phyloP scores from a whole-genome alignment of 2,888 invertebrate species.

The Ennomos erosarius region DNA sequence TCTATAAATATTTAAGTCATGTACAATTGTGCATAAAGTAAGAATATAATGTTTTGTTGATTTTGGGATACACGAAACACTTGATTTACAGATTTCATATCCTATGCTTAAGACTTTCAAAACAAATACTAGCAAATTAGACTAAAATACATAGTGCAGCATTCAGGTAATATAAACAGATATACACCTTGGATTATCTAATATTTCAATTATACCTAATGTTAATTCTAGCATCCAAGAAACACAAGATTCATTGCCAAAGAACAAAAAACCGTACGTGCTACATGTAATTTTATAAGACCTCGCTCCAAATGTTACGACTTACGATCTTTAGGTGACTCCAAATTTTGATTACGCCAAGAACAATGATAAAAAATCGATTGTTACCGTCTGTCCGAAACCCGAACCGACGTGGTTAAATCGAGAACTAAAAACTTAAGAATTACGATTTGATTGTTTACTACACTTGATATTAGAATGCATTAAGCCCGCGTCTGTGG shows the following conservation, averaged over 20 bases:
- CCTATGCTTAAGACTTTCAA: too few species aligned
- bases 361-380: slow-evolving; percentile 48
- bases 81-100: too few species aligned
- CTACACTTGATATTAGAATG: background rate
- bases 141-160: too few species aligned
- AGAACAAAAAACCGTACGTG: slow-evolving; percentile 37
- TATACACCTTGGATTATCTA: too few species aligned
- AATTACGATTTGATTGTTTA: background rate
- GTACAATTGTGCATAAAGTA: too few species aligned
- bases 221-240: slow-evolving; percentile 23
- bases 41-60: too few species aligned
- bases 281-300: slow-evolving; percentile 36
- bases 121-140: too few species aligned
- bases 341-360: slow-evolving; percentile 55
- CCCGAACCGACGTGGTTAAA: slow-evolving; percentile 8
- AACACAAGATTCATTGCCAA: slow-evolving; percentile 22
- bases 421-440: slow-evolving; percentile 3
- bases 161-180: too few species aligned
- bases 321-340: slow-evolving; percentile 57
- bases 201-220: slow-evolving; percentile 1
- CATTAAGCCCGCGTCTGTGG: slow-evolving; percentile 6
- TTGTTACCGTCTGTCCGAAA: slow-evolving; percentile 31
- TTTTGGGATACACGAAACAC: too few species aligned
- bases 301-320: slow-evolving; percentile 39
- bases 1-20: too few species aligned